These are phyloP conservation scores for Lasioglossum vierecki DNA, from an alignment of 2,888 invertebrate genomes.

Conservation along the genomic window DNA sequence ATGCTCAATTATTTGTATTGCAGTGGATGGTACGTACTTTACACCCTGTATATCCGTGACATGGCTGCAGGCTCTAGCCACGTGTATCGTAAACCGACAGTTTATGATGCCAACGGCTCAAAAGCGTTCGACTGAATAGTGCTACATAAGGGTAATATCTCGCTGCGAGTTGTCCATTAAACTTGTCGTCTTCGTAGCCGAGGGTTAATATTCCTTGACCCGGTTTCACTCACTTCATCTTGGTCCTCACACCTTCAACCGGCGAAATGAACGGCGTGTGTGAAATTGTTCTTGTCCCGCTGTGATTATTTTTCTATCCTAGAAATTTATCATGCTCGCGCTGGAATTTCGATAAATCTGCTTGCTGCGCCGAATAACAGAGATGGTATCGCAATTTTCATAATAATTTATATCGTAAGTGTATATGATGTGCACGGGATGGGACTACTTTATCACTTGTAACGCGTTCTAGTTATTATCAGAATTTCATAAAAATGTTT, in stretches of 20 bases:
- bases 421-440: background rate
- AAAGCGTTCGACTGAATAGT: slow-evolving; percentile 28
- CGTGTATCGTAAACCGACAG: slow-evolving; percentile 34
- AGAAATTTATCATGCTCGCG: background rate
- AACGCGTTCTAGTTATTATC: background rate
- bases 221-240: slow-evolving; percentile 17
- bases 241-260: background rate
- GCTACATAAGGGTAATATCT: slow-evolving; percentile 28
- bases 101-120: slow-evolving; percentile 47
- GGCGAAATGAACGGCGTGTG: background rate
- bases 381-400: background rate
- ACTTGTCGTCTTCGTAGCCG: slow-evolving; percentile 27
- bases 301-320: background rate
- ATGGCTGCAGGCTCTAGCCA: slow-evolving; percentile 2
- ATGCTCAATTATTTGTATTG: background rate
- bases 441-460: background rate
- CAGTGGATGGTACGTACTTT: background rate
- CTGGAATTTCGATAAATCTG: background rate
- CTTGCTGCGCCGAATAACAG: background rate
- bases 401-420: background rate
- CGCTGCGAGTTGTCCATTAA: slow-evolving; percentile 39
- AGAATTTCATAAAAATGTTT: background rate
- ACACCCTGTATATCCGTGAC: background rate
- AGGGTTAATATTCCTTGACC: slow-evolving; percentile 43
- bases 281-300: slow-evolving; percentile 9